Percentiles rank a stretch among this genome's conserved stretches.
phyloP scores from a whole-genome alignment of 2,113 vertebrate species.

The Pseudolaguvia tuberculata region DNA sequence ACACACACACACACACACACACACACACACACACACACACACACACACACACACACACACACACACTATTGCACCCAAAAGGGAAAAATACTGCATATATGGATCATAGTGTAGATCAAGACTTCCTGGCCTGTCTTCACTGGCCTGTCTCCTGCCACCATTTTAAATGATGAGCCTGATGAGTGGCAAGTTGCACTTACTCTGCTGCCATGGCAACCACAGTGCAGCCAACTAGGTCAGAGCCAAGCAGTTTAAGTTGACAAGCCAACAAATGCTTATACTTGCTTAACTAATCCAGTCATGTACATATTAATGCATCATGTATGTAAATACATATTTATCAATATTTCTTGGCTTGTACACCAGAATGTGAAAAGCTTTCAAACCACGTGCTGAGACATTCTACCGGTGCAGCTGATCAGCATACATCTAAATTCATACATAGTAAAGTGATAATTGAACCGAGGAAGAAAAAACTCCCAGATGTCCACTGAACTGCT shows the following conservation, averaged over 20 bases:
- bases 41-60: too few relatives aligned
- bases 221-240: slow-evolving; percentile 52
- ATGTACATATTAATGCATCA: background rate
- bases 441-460: background rate
- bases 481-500: background rate
- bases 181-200: slow-evolving; percentile 52
- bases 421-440: background rate
- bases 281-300: background rate
- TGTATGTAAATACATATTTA: background rate
- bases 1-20: too few relatives aligned
- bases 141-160: slow-evolving; percentile 38
- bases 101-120: background rate
- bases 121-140: slow-evolving; percentile 15
- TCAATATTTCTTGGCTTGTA: background rate
- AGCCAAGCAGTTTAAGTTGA: slow-evolving; percentile 38
- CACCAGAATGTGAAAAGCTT: background rate
- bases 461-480: background rate
- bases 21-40: too few relatives aligned
- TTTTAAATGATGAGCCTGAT: slow-evolving; percentile 53
- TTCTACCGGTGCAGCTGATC: background rate
- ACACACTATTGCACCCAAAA: background rate
- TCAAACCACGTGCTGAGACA: background rate
- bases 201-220: slow-evolving; percentile 51
- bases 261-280: slow-evolving; percentile 18
- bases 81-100: background rate